Conservation (phyloP, 2,113 vertebrate species). For the Nyctibius bracteatus region DNA sequence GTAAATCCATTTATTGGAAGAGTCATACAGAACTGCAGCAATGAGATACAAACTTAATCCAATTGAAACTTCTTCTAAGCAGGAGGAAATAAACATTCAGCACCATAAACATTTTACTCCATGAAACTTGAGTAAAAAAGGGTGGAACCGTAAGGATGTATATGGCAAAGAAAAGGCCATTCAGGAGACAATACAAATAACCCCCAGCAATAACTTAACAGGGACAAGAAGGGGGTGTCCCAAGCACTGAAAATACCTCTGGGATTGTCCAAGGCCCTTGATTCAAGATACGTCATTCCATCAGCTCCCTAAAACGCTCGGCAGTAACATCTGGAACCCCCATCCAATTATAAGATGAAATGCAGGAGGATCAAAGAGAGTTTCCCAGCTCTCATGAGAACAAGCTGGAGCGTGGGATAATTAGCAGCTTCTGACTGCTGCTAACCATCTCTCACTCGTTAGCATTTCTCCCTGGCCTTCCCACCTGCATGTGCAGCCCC, state of each 20-base stretch:
- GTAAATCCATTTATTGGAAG: slow-evolving; percentile 42
- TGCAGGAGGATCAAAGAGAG: slow-evolving; percentile 43
- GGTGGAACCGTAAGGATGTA: neutral
- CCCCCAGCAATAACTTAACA: neutral
- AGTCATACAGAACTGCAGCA: slow-evolving; percentile 3
- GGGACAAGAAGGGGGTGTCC: neutral
- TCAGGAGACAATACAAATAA: neutral
- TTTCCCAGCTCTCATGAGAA: slow-evolving; percentile 10
- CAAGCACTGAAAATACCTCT: neutral
- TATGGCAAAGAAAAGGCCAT: neutral
- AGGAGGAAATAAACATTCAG: neutral
- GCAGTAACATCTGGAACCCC: neutral
- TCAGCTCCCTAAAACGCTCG: neutral
- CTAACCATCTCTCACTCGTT: neutral
- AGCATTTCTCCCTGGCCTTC: neutral
- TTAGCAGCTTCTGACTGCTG: slow-evolving; percentile 16
- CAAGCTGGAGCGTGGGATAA: slow-evolving; percentile 25
- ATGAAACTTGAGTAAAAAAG: neutral
- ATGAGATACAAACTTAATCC: neutral
- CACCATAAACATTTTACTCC: neutral
- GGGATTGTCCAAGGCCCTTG: neutral
- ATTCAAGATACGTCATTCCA: neutral
- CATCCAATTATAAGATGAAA: slow-evolving; percentile 4
- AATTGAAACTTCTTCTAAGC: neutral
- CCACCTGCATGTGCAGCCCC: neutral